Evolutionary conservation across 2,113 vertebrate genomes (phyloP).

Genomic region (Otolemur garnettii): DNA sequence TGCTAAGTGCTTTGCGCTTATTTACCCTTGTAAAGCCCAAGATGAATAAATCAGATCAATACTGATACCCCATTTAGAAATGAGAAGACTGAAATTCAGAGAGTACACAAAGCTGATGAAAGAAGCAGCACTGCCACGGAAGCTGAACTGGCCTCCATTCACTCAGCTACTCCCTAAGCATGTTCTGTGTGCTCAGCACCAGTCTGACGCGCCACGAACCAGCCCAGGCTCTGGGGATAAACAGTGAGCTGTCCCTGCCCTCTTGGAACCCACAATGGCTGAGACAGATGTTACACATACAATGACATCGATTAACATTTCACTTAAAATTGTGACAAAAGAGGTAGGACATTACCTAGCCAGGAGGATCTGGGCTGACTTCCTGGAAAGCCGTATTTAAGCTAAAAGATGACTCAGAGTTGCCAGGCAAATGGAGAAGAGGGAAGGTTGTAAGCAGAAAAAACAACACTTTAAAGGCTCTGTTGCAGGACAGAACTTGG

Average conservation of each 20-base stretch:
- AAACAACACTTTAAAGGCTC: neutral
- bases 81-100: neutral
- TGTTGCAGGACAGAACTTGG: neutral
- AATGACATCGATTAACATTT: neutral
- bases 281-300: neutral
- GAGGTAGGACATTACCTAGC: neutral
- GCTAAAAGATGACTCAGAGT: neutral
- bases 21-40: slow-evolving; percentile 21
- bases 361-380: neutral
- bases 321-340: slow-evolving; percentile 20
- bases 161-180: neutral
- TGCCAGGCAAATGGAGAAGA: neutral
- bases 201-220: neutral
- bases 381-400: slow-evolving; percentile 1
- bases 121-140: neutral
- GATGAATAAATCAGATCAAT: neutral
- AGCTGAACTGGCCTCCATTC: neutral
- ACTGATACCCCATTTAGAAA: slow-evolving; percentile 24
- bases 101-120: neutral
- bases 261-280: neutral
- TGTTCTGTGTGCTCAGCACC: neutral
- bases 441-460: neutral
- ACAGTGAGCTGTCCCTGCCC: neutral
- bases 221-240: neutral
- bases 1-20: neutral